Evolutionary conservation across 2,113 vertebrate species (phyloP).

Genomic region (Ahaetulla prasina): DNA sequence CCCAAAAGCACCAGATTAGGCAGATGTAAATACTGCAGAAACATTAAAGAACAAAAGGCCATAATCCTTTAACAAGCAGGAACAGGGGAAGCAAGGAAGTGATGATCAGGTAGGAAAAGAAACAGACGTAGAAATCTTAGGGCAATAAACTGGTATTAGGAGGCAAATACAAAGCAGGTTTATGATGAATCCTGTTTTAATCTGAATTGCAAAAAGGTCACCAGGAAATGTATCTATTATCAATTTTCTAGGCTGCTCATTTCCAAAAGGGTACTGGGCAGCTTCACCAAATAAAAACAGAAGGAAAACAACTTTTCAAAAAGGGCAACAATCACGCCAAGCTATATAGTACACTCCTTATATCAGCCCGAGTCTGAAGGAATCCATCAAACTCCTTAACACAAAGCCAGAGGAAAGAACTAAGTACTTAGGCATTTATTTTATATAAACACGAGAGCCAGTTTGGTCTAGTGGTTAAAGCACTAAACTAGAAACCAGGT

Average conservation of each 20-base stretch:
- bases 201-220: neutral
- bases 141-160: neutral
- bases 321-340: neutral
- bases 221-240: neutral
- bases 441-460: neutral
- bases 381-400: neutral
- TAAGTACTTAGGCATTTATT: neutral
- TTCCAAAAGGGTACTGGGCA: neutral
- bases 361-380: neutral
- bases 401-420: neutral
- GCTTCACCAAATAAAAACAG: neutral
- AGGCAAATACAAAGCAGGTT: neutral
- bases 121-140: neutral
- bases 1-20: neutral
- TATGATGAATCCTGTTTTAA: neutral
- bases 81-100: neutral
- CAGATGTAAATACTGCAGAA: neutral
- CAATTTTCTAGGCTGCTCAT: neutral
- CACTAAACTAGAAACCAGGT: neutral
- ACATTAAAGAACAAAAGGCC: neutral
- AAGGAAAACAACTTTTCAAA: neutral
- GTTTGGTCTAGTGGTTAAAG: neutral
- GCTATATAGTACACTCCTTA: neutral
- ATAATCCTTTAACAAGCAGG: neutral
- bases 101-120: neutral